Evolutionary conservation across 2,113 vertebrate genomes (phyloP), one percentile per base, ranked within the genome.

Genomic region (Penelope pileata): DNA sequence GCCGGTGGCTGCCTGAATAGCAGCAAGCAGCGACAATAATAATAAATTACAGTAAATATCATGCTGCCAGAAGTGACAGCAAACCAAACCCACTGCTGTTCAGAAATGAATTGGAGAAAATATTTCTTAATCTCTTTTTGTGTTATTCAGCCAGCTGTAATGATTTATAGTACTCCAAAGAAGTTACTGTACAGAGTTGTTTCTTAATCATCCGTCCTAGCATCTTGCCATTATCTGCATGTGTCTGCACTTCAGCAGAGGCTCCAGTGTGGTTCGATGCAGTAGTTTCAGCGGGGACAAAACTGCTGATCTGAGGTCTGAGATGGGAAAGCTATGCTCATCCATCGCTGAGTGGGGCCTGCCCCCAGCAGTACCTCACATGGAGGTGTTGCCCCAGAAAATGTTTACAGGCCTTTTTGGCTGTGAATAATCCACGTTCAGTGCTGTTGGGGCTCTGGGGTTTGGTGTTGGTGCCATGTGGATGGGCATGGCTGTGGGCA

Each of bases 21-120:
- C 86, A 78, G 56, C 56, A 18, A 90, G 78, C 45, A 51, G 75
- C 60, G 70, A 64, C 8, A 15, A 40, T 43, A 88, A 72, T 70
- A 94, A 95, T 94, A 94, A 94, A 95, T 95, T 90, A 90, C 64
- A 90, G 93, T 83, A 96, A 97, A 94, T 95, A 93, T 83, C 85
- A 54, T 19, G 83, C 83, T 97, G 94, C 78, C 74, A 26, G 62
- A 86, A 93, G 58, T 88, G 93, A 97, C 91, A 93, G 96, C 68
- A 91, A 93, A 94, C 87, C 90, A 95, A 96, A 83, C 88, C 93
- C 91, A 90, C 94, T 88, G 93, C 94, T 96, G 91, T 89, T 96
- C 91, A 86, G 85, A 91, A 96, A 88, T 86, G 95, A 96, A 95
- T 90, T 82, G 83, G 79, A 88, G 88, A 95, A 94, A 88, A 75